Evolutionary conservation across 2,888 invertebrate genomes (phyloP).

Genomic region (Nomada ruficornis): DNA sequence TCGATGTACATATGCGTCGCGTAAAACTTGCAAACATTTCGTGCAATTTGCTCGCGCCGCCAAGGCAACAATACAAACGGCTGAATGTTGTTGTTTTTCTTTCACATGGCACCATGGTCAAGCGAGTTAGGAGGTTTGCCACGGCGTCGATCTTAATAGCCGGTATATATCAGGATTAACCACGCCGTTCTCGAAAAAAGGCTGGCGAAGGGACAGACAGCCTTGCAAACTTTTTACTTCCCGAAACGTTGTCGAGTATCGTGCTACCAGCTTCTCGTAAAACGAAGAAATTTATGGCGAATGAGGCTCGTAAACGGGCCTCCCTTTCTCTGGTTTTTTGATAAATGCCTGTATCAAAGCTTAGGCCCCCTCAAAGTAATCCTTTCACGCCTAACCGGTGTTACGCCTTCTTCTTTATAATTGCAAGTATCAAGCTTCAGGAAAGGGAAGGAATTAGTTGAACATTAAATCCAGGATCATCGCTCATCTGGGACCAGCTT

Average conservation of each 20-base stretch:
- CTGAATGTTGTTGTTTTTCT: slow-evolving; percentile 1
- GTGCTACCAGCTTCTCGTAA: not conserved
- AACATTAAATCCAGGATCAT: not conserved
- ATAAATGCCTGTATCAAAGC: not conserved
- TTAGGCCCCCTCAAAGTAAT: not conserved
- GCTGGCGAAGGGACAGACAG: slow-evolving; percentile 2
- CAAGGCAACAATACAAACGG: slow-evolving; percentile 25
- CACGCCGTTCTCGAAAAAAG: slow-evolving; percentile 7
- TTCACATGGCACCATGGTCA: slow-evolving; percentile 24
- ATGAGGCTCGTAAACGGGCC: not conserved
- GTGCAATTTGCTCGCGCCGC: slow-evolving; percentile 18
- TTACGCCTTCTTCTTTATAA: not conserved
- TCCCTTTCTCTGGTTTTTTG: not conserved
- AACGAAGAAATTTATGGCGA: slow-evolving; percentile 15
- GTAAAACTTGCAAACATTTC: not conserved
- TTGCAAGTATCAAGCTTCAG: not conserved
- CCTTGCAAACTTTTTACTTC: slow-evolving; percentile 21
- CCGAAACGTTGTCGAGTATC: not conserved
- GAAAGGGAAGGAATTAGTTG: not conserved
- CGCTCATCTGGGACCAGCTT: too few species aligned
- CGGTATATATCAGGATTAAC: slow-evolving; percentile 60
- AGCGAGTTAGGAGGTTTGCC: slow-evolving; percentile 6
- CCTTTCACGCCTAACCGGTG: too few species aligned
- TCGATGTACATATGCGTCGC: not conserved
- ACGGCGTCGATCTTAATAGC: slow-evolving; percentile 28